Percentiles rank a stretch among this genome's conserved stretches.
Conservation (phyloP, 2,797 vertebrate species). For the Hoplostethus mediterraneus region DNA sequence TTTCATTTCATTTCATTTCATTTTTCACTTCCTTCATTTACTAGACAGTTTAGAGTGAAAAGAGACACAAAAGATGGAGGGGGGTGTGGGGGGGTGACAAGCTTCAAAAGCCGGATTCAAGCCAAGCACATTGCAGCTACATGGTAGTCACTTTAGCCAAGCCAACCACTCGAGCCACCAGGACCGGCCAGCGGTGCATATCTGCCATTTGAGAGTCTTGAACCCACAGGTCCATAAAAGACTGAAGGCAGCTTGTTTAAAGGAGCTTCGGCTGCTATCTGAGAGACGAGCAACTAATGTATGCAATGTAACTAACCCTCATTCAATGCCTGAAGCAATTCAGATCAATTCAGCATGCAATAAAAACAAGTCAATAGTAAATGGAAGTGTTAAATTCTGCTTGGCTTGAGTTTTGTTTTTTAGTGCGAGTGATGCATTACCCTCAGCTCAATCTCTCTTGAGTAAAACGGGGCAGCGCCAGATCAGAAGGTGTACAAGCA, state of each 20-base stretch:
- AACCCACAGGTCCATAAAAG: slow-evolving; percentile 50
- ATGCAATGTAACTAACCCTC: slow-evolving; percentile 15
- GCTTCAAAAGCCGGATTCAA: not conserved
- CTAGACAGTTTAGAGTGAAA: no score
- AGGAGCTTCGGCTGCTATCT: slow-evolving; percentile 26
- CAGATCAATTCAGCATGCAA: slow-evolving; percentile 43
- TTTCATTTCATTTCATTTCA: no score
- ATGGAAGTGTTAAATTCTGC: slow-evolving; percentile 34
- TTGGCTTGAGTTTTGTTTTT: not conserved
- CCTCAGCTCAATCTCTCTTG: not conserved
- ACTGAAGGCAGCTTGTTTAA: slow-evolving; percentile 54
- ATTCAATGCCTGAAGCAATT: slow-evolving; percentile 35
- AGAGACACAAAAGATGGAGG: no score
- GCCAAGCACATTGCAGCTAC: not conserved
- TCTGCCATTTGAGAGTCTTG: slow-evolving; percentile 24
- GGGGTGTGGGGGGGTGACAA: no score
- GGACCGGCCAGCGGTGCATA: not conserved
- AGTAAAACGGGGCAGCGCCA: no score
- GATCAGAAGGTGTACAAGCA: no score
- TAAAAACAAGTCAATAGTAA: slow-evolving; percentile 65
- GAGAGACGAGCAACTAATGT: slow-evolving; percentile 30
- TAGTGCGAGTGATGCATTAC: slow-evolving; percentile 17
- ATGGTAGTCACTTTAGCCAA: no score
- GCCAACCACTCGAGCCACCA: no score
- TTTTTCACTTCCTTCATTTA: no score